phyloP scores from a whole-genome alignment of 1,140 invertebrate species.

The Stratiolaelaps scimitus region DNA sequence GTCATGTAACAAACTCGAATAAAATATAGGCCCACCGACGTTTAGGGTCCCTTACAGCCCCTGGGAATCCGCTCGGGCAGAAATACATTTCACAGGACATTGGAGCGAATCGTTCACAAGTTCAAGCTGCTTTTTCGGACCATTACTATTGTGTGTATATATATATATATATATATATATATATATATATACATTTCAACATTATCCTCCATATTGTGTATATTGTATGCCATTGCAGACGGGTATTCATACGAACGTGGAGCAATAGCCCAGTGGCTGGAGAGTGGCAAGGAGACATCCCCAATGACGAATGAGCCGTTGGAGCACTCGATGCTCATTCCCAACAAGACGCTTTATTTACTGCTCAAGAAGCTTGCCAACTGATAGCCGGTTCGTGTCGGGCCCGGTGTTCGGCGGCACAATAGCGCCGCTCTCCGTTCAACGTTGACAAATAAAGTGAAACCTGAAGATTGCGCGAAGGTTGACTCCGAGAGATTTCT shows the following conservation, averaged over 20 bases:
- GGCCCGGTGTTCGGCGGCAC: too few relatives aligned
- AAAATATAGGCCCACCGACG: too few relatives aligned
- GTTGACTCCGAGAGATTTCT: too few relatives aligned
- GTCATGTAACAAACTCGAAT: too few relatives aligned
- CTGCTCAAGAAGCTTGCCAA: slow-evolving; percentile 34
- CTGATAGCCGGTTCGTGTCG: not conserved
- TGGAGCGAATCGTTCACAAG: slow-evolving; percentile 1
- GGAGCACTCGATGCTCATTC: slow-evolving; percentile 46
- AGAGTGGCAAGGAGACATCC: slow-evolving; percentile 55
- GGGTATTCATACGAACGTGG: slow-evolving; percentile 61
- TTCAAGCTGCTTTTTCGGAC: not conserved
- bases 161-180: slow-evolving; percentile 3
- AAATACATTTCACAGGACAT: too few relatives aligned
- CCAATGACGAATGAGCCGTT: slow-evolving; percentile 61
- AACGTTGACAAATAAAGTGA: too few relatives aligned
- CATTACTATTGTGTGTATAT: slow-evolving; percentile 9
- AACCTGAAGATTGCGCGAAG: too few relatives aligned
- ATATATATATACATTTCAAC: slow-evolving; percentile 16
- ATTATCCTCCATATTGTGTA: not conserved
- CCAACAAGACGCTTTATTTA: slow-evolving; percentile 43
- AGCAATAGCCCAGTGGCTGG: slow-evolving; percentile 61
- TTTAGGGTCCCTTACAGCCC: too few relatives aligned
- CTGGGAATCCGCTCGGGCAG: too few relatives aligned
- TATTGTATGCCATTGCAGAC: slow-evolving; percentile 45
- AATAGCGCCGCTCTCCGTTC: too few relatives aligned